Base-by-base conservation (phyloP, 1,140 invertebrate genomes). In the Eumaeus atala region DNA sequence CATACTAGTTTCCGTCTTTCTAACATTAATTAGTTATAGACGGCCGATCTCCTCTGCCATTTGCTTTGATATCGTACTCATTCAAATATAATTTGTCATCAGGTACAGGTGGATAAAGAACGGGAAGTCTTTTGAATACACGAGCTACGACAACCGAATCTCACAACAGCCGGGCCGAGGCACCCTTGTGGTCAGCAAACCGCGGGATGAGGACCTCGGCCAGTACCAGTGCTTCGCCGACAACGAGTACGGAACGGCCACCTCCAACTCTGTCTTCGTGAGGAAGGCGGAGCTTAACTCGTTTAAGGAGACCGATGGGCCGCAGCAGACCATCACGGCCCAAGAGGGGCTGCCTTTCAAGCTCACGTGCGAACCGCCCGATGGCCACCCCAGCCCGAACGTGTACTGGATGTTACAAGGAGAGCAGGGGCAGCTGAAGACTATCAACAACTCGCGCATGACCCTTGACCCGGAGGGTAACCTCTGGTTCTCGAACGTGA, bases 101-200 rank as follows among this genome's bases (percentile, higher is more conserved):
- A 98, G 96, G 62, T 99, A 98, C 87, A 89, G 90, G 68, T 99
- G 98, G 98, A 93, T 95, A 51, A 99, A 99, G 85, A 98, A 99
- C 89, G 97, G 97, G 49, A 95, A 97, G 64, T 89, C 93, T 10
- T 99, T 95, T 84, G 91, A 96, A 64, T 97, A 94, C 90, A 92
- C 95, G 74, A 92, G 94, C 1, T 98, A 98, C 77, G 95, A 97
- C 74, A 94, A 97, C 64, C 92, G 97, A 62, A 98, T 99, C 76
- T 94, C 94, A 1, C 95, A 97, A 75, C 96, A 98, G 66, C 93
- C 95, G 0, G 95, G 96, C 1, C 89, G 95, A 62, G 97, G 97
- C 54, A 98, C 97, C 0, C 87, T 99, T 9, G 94, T 98, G 5
- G 95, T 98, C 53, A 93, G 95, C 36, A 91, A 91, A 61, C 97